These are phyloP conservation scores for Sceloporus undulatus DNA, from an alignment of 2,113 vertebrate species.

Conservation along the genomic window DNA sequence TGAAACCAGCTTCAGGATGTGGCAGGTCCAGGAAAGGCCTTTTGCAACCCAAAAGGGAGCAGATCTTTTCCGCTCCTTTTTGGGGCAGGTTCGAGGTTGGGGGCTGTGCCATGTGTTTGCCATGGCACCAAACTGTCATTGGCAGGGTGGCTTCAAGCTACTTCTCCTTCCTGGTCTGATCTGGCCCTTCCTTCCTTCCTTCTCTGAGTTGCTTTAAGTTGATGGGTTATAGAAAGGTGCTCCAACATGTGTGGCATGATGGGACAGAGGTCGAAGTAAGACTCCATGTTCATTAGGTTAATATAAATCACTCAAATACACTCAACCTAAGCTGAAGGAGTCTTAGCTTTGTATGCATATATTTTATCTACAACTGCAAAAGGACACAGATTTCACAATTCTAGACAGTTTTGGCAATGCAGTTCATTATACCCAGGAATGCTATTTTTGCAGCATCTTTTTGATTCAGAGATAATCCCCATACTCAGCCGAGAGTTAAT, in stretches of 20 bases:
- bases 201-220: neutral
- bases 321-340: neutral
- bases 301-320: neutral
- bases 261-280: neutral
- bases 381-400: neutral
- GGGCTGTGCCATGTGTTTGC: too few relatives aligned
- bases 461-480: neutral
- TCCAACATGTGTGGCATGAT: neutral
- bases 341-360: neutral
- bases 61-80: too few relatives aligned
- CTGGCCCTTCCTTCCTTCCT: too few relatives aligned
- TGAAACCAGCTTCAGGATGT: too few relatives aligned
- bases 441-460: neutral
- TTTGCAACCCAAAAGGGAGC: too few relatives aligned
- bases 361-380: neutral
- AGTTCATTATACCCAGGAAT: neutral
- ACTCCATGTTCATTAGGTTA: neutral
- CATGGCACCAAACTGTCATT: too few relatives aligned
- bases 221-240: neutral
- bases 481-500: neutral
- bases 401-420: neutral
- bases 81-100: too few relatives aligned
- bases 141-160: too few relatives aligned
- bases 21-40: too few relatives aligned
- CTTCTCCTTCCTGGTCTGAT: too few relatives aligned